Evolutionary conservation across 1,140 invertebrate species (phyloP).

Genomic region (Capitella teleta): DNA sequence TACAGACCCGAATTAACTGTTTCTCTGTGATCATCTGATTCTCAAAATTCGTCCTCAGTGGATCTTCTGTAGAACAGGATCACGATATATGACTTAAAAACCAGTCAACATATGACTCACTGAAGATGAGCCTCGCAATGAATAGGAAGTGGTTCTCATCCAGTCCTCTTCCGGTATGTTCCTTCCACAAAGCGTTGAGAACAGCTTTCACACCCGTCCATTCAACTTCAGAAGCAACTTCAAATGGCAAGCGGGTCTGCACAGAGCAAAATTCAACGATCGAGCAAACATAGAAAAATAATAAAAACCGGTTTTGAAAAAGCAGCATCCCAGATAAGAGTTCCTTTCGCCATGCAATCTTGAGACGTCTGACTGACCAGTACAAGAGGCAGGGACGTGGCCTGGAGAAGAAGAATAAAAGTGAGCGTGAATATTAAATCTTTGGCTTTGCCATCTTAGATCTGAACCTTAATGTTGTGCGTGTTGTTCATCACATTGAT

Average conservation of each 20-base stretch:
- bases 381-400: slow-evolving; percentile 4
- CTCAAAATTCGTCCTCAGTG: neutral
- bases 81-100: no score
- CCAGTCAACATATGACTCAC: neutral
- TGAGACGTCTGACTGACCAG: slow-evolving; percentile 8
- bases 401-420: slow-evolving; percentile 2
- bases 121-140: slow-evolving; percentile 6
- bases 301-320: neutral
- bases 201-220: slow-evolving; percentile 6
- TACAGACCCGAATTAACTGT: neutral
- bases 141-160: slow-evolving; percentile 5
- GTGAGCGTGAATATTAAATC: no score
- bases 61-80: neutral
- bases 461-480: no score
- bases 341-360: slow-evolving; percentile 5
- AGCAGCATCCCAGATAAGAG: slow-evolving; percentile 9
- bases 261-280: neutral
- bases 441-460: no score
- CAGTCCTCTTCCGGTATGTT: slow-evolving; percentile 5
- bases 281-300: neutral
- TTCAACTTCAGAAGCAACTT: neutral
- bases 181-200: slow-evolving; percentile 4
- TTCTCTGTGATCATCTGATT: slow-evolving; percentile 3
- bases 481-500: no score
- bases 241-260: neutral